phyloP scores from a whole-genome alignment of 2,888 invertebrate species.

The Dromius quadrimaculatus region DNA sequence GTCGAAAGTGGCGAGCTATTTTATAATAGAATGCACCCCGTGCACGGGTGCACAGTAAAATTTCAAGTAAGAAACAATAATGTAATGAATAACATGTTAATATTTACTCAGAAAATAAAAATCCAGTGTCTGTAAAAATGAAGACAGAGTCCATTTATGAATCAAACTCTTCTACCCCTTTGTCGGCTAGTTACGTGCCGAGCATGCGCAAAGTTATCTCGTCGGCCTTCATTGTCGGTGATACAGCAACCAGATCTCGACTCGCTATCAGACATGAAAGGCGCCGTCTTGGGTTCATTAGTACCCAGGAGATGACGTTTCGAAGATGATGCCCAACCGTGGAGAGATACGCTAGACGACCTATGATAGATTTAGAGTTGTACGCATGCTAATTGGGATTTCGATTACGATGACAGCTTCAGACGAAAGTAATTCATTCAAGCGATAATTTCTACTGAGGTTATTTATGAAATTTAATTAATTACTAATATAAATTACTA shows the following conservation, averaged over 20 bases:
- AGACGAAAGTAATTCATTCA: too few relatives aligned
- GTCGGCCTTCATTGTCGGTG: slow-evolving; percentile 12
- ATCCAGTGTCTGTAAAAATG: neutral
- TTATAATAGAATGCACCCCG: too few relatives aligned
- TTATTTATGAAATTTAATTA: too few relatives aligned
- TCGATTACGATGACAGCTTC: slow-evolving; percentile 13
- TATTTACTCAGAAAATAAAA: too few relatives aligned
- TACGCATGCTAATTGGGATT: slow-evolving; percentile 14
- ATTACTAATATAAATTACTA: too few relatives aligned
- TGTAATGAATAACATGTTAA: too few relatives aligned
- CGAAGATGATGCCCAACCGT: slow-evolving; percentile 14
- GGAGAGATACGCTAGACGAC: neutral
- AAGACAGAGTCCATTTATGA: neutral
- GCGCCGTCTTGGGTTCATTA: slow-evolving; percentile 28
- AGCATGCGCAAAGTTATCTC: slow-evolving; percentile 16
- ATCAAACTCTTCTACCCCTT: slow-evolving; percentile 18
- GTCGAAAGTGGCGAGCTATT: too few relatives aligned
- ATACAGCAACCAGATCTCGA: neutral
- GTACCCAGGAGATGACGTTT: slow-evolving; percentile 26
- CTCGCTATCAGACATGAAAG: slow-evolving; percentile 29
- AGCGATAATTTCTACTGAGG: too few relatives aligned
- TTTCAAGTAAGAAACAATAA: too few relatives aligned
- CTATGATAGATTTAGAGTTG: slow-evolving; percentile 24
- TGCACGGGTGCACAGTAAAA: too few relatives aligned
- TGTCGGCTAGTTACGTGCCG: slow-evolving; percentile 26